Evolutionary conservation across 1,140 invertebrate species (phyloP), one percentile per base, ranked within the genome.

Genomic region (Pogonognathellus flavescens): DNA sequence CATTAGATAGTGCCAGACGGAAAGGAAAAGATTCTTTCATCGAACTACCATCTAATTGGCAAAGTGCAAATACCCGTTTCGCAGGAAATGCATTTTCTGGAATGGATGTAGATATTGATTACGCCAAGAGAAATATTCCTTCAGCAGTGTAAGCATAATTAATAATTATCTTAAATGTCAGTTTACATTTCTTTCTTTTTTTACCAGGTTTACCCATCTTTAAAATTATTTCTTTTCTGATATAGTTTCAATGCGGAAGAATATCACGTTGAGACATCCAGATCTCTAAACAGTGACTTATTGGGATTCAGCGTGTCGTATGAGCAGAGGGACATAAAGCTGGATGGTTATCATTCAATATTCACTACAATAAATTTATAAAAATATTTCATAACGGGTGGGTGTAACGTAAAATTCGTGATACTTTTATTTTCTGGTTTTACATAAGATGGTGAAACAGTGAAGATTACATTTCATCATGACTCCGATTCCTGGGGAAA

Each of bases 1-100:
- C 66, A 14, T 1, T 25, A 0, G 25, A 41, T 7, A n/a, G 66
- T 10, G 14, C 14, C 0, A 72, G 6, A 10, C 41, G 8, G 5
- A 72, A 49, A 49, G 66, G 66, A 31, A 72, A 72, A 49, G 66
- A 72, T 1, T 72, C 66, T 5, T 72, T 72, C 16, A 72, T 72
- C 11, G 31, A 72, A 8, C 13, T 72, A n/a, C 66, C 66, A 0
- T 4, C 14, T 0, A 18, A 72, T n/a, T 72, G 25, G 66, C 31
- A 41, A 72, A 41, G 11, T 72, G 9, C 11, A 49, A 16, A 5
- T 6, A 41, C 2, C 31, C 31, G 25, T 16, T 5, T 25, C 13
- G 11, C 9, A 41, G 62, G 62, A 25, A 70, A 1, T n/a, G 3
- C 8, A 16, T 49, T 41, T 18, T 14, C n/a, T 3, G 66, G 66